Evolutionary conservation across 1,140 invertebrate genomes (phyloP).

Genomic region (Leucophenga varia): DNA sequence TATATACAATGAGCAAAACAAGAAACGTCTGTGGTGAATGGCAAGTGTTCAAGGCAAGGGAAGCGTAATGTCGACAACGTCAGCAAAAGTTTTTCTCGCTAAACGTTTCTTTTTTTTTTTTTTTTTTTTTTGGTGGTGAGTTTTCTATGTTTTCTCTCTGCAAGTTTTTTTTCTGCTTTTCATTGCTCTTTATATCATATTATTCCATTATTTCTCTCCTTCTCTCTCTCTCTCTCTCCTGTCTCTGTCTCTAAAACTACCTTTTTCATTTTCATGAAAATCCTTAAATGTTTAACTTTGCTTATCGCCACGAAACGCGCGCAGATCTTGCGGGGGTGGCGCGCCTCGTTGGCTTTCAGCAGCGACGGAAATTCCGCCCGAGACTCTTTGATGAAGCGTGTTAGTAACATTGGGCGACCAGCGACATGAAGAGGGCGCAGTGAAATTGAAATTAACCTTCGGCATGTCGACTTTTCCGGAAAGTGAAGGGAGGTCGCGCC

Average conservation of each 20-base stretch:
- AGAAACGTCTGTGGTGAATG: too few relatives aligned
- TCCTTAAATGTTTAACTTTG: constrained; percentile 49
- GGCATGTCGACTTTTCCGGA: neutral
- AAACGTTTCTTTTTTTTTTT: too few relatives aligned
- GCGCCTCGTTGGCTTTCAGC: constrained; percentile 2
- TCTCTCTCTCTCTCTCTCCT: constrained; percentile 8
- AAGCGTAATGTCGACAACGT: constrained; percentile 25
- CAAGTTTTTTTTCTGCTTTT: constrained; percentile 11
- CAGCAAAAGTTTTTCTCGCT: constrained; percentile 49
- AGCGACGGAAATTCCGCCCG: neutral
- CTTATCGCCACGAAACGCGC: too few relatives aligned
- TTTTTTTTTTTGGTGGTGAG: constrained; percentile 23
- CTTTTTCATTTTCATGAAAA: constrained; percentile 26
- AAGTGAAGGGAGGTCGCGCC: neutral
- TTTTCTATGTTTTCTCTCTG: neutral
- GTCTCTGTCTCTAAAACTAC: too few relatives aligned
- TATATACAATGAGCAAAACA: constrained; percentile 6
- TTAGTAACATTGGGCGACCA: too few relatives aligned
- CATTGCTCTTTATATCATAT: too few relatives aligned
- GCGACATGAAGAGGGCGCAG: constrained; percentile 21
- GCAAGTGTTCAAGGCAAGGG: too few relatives aligned
- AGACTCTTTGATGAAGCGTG: too few relatives aligned
- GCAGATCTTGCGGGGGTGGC: too few relatives aligned
- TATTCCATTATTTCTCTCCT: constrained; percentile 6
- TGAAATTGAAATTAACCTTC: constrained; percentile 51